Evolutionary conservation across 2,888 invertebrate genomes (phyloP).

Genomic region (Clanis bilineata): DNA sequence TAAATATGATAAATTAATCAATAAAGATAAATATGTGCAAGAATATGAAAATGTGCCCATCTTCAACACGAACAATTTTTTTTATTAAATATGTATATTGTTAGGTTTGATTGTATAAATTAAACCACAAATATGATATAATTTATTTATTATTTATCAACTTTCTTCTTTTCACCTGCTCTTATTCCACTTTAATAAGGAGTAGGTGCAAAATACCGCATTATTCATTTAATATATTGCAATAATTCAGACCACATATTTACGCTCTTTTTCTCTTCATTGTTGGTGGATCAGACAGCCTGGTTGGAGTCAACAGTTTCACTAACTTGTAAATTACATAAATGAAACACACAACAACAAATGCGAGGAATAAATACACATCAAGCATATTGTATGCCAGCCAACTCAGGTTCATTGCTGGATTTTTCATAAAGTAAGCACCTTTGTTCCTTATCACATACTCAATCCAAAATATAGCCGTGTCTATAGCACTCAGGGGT

Average conservation of each 20-base stretch:
- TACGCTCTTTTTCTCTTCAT: conserved; percentile 22
- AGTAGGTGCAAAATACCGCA: too few relatives aligned
- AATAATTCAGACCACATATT: too few relatives aligned
- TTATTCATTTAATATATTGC: not conserved
- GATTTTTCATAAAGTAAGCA: conserved; percentile 74
- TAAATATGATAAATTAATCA: too few relatives aligned
- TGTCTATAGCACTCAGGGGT: conserved; percentile 73
- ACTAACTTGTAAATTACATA: conserved; percentile 30
- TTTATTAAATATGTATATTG: too few relatives aligned
- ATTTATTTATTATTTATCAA: too few relatives aligned
- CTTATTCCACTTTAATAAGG: too few relatives aligned
- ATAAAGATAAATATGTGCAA: too few relatives aligned
- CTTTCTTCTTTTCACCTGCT: too few relatives aligned
- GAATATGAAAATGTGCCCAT: too few relatives aligned
- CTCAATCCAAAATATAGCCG: conserved; percentile 81
- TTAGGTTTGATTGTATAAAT: too few relatives aligned
- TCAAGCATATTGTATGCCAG: conserved; percentile 69
- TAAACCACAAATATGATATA: too few relatives aligned
- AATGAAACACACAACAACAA: conserved; percentile 24
- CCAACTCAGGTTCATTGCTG: conserved; percentile 67
- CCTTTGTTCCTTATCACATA: conserved; percentile 81
- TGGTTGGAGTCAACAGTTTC: conserved; percentile 13
- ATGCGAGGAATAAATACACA: conserved; percentile 55
- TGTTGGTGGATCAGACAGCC: not conserved
- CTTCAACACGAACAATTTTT: too few relatives aligned